Evolutionary conservation across 2,797 vertebrate genomes (phyloP).

Genomic region (Amniataba percoides): DNA sequence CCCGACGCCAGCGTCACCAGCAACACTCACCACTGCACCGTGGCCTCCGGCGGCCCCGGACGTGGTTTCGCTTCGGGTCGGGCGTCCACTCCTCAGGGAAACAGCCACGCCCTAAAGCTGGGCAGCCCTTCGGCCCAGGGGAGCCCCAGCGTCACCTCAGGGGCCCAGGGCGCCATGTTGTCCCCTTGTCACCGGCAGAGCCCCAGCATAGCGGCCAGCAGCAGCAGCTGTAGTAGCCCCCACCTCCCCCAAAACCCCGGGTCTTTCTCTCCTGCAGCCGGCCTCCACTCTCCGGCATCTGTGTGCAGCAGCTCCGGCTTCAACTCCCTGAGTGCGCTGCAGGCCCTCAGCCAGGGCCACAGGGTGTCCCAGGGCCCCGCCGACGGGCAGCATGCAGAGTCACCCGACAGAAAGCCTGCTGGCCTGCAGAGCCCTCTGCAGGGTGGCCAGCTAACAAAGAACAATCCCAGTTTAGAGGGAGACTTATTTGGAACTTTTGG

Average conservation of each 20-base stretch:
- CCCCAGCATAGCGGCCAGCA: slow-evolving; percentile 84
- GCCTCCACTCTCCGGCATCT: slow-evolving; percentile 83
- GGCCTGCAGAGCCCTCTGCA: slow-evolving; percentile 73
- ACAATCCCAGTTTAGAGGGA: slow-evolving; percentile 72
- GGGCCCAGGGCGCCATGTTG: slow-evolving; percentile 58
- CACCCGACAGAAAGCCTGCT: slow-evolving; percentile 91
- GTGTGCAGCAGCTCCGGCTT: slow-evolving; percentile 92
- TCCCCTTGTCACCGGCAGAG: slow-evolving; percentile 79
- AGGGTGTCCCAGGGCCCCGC: slow-evolving; percentile 87
- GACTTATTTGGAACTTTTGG: slow-evolving; percentile 76
- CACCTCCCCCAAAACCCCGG: slow-evolving; percentile 89
- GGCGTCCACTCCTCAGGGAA: slow-evolving; percentile 91
- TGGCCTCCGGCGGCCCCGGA: slow-evolving; percentile 84
- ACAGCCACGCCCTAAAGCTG: slow-evolving; percentile 88
- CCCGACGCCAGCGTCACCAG: slow-evolving; percentile 91
- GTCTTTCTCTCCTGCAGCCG: slow-evolving; percentile 89
- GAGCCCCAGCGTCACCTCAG: slow-evolving; percentile 72
- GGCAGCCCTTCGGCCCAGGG: slow-evolving; percentile 90
- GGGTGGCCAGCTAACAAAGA: slow-evolving; percentile 87
- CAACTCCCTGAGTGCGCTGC: slow-evolving; percentile 93
- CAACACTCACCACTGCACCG: slow-evolving; percentile 87
- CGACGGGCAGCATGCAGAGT: slow-evolving; percentile 81
- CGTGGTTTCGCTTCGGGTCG: slow-evolving; percentile 88
- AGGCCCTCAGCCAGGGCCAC: slow-evolving; percentile 94
- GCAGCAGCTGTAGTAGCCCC: slow-evolving; percentile 67